These are phyloP conservation scores for Cerastis leucographa DNA, from an alignment of 2,888 invertebrate genomes.

Conservation along the genomic window DNA sequence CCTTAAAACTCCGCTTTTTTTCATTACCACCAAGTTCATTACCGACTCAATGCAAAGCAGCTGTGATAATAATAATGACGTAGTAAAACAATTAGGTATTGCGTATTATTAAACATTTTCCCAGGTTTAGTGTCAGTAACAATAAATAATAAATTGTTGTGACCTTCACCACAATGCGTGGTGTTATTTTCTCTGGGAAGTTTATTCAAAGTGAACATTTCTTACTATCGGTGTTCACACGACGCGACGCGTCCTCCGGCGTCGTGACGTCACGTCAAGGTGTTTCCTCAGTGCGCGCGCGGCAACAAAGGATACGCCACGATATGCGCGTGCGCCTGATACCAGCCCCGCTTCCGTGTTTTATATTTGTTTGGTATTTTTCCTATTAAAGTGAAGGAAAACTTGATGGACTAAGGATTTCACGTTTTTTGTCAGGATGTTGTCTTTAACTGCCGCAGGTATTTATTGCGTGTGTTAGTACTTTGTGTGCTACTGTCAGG, in stretches of 20 bases:
- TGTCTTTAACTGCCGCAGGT: background rate
- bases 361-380: constrained; percentile 69
- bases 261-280: constrained; percentile 69
- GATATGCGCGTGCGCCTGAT: constrained; percentile 69
- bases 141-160: constrained; percentile 51
- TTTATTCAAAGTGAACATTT: constrained; percentile 62
- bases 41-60: constrained; percentile 32
- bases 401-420: constrained; percentile 45
- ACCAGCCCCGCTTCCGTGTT: constrained; percentile 71
- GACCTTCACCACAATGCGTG: constrained; percentile 39
- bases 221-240: constrained; percentile 60
- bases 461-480: background rate
- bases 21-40: constrained; percentile 56
- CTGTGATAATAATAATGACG: constrained; percentile 20
- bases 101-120: constrained; percentile 45
- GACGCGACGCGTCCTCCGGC: constrained; percentile 58
- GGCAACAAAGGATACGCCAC: constrained; percentile 75
- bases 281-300: constrained; percentile 73
- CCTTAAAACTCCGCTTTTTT: constrained; percentile 30
- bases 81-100: constrained; percentile 43
- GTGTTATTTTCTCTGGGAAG: constrained; percentile 60
- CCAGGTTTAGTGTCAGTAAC: constrained; percentile 40
- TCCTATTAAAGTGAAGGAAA: constrained; percentile 66
- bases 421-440: constrained; percentile 30
- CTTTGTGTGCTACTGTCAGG: constrained; percentile 20